Base-by-base conservation (phyloP, 2,113 vertebrate genomes). In the Vulpes lagopus region DNA sequence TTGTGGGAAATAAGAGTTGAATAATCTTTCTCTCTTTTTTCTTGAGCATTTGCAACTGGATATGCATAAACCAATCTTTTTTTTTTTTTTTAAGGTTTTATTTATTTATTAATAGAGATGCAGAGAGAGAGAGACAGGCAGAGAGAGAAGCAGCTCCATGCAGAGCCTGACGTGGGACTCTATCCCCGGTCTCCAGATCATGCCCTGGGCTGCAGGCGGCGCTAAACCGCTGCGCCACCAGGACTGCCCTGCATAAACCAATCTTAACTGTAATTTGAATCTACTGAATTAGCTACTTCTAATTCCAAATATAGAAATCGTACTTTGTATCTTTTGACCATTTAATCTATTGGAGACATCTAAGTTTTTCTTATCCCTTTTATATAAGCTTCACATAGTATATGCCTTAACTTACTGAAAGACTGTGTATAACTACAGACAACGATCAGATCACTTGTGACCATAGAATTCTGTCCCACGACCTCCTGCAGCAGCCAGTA, bases 251-350 rank as follows among this genome's bases (percentile, higher is more conserved):
- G 57, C 64, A 82, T 74, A 91, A 64, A 69, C 64, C 23, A 79
- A 79, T 85, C 14, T 78, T 84, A 55, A 57, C 3, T 71, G 79
- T 78, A 43, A 79, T 95, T 95, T 86, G 57, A 82, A 92, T 51
- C 57, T 76, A 81, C 38, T 59, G 57, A 88, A 82, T 51, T 88
- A 57, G 23, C 59, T 96, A 76, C 35, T 90, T 89, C 23, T 78
- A 62, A 79, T 69, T 90, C 62, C 51, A 67, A 69, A 89, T n/a
- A 43, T 84, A 89, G 23, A 89, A 62, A 78, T 57, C 49, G 62
- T 67, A 15, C 78, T 65, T 90, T 11, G 23, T 73, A 49, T 64
- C 4, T 15, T 85, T 87, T 86, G 81, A 65, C 51, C 8, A 1
- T 87, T 74, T 88, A 57, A 62, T 84, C 59, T 73, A n/a, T 74